Evolutionary conservation across 1,140 invertebrate genomes (phyloP).

Genomic region (Temnothorax nylanderi): DNA sequence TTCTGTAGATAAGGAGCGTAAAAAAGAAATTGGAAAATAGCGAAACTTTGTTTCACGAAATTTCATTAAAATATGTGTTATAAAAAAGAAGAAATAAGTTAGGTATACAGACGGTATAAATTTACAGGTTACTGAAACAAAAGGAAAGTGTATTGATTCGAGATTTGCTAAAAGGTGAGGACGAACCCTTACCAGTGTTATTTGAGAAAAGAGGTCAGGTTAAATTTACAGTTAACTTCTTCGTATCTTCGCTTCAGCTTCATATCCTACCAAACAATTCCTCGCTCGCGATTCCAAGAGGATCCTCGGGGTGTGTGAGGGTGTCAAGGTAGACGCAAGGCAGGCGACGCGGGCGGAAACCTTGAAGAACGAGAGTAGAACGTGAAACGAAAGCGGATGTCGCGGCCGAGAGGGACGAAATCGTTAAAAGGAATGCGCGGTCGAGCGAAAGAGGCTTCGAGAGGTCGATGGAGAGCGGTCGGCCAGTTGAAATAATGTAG

Average conservation of each 20-base stretch:
- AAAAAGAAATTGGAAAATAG: not conserved
- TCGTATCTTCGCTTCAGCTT: not conserved
- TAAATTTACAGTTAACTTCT: conserved; percentile 20
- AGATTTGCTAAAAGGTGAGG: not conserved
- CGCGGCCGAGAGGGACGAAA: conserved; percentile 75
- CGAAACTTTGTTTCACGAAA: not conserved
- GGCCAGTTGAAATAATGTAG: conserved; percentile 77
- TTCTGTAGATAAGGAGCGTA: too few species aligned
- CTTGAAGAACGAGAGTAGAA: conserved; percentile 50
- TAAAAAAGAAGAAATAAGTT: not conserved
- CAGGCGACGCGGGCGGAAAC: not conserved
- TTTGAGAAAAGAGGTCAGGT: not conserved
- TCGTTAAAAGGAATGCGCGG: conserved; percentile 84
- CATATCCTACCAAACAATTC: not conserved
- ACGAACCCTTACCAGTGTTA: not conserved
- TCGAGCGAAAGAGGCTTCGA: conserved; percentile 80
- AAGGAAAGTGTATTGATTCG: not conserved
- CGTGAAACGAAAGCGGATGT: conserved; percentile 77
- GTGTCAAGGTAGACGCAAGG: conserved; percentile 5
- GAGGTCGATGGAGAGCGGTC: conserved; percentile 54
- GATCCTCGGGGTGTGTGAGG: not conserved
- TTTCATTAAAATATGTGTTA: not conserved
- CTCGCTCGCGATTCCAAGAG: conserved; percentile 7
- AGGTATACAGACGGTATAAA: not conserved
- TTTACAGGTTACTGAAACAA: not conserved